phyloP scores from a whole-genome alignment of 2,888 invertebrate species.

The Pterostichus madidus region DNA sequence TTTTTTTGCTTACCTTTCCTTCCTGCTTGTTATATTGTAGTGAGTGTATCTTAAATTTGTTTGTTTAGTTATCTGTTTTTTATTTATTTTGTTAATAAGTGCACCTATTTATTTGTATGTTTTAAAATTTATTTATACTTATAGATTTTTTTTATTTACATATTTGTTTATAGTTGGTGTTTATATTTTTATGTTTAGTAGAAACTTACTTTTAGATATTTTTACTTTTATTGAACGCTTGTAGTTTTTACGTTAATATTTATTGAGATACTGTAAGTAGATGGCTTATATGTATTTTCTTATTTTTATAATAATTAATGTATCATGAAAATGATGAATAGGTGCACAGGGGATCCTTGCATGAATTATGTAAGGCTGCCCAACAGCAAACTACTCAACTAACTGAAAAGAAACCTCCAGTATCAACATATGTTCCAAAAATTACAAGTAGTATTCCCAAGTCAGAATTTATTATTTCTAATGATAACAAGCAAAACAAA shows the following conservation, averaged over 20 bases:
- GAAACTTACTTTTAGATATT: neutral
- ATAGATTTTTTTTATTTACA: neutral
- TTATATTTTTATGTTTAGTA: neutral
- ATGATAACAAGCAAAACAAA: slow-evolving; percentile 76
- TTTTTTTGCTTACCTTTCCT: slow-evolving; percentile 67
- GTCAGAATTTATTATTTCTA: slow-evolving; percentile 71
- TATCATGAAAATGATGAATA: slow-evolving; percentile 71
- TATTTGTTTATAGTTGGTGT: slow-evolving; percentile 6
- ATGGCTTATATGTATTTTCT: neutral
- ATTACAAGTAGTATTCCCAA: slow-evolving; percentile 74
- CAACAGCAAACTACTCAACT: slow-evolving; percentile 76
- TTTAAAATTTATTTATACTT: neutral
- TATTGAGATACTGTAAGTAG: slow-evolving; percentile 14
- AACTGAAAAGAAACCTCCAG: slow-evolving; percentile 76
- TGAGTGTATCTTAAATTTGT: slow-evolving; percentile 29
- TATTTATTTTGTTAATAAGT: slow-evolving; percentile 33
- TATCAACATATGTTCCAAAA: slow-evolving; percentile 72
- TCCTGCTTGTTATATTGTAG: slow-evolving; percentile 53
- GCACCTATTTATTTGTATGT: slow-evolving; percentile 42
- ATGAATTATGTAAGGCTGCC: slow-evolving; percentile 78
- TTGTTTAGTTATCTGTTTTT: slow-evolving; percentile 13
- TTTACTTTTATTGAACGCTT: neutral
- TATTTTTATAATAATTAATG: slow-evolving; percentile 27
- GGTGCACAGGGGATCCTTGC: slow-evolving; percentile 81
- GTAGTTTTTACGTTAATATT: neutral